Conservation (phyloP, 2,797 vertebrate genomes). For the Saxicola maurus region DNA sequence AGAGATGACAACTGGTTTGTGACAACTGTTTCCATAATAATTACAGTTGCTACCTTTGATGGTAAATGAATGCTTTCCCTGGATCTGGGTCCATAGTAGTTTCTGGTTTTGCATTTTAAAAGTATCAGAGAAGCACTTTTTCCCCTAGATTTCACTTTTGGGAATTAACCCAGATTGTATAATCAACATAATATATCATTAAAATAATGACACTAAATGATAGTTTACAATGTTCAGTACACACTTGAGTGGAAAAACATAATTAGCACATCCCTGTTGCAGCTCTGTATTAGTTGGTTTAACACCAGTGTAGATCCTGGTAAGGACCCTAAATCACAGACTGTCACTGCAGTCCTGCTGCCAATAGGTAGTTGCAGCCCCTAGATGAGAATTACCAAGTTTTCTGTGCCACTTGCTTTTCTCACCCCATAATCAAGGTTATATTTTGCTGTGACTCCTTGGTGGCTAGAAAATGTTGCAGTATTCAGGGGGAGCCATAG, state of each 20-base stretch:
- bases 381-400: background rate
- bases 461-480: background rate
- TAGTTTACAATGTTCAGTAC: constrained; percentile 62
- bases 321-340: constrained; percentile 24
- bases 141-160: constrained; percentile 22
- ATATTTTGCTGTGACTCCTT: background rate
- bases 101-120: constrained; percentile 34
- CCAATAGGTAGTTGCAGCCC: background rate
- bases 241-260: constrained; percentile 65
- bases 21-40: background rate
- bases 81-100: background rate
- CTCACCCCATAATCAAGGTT: background rate
- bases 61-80: background rate
- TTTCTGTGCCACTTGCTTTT: constrained; percentile 17
- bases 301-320: constrained; percentile 6
- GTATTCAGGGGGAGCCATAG: background rate
- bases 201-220: constrained; percentile 70
- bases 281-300: constrained; percentile 51
- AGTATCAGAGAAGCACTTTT: constrained; percentile 14
- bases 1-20: background rate
- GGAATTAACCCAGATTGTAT: constrained; percentile 64
- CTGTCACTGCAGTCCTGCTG: background rate
- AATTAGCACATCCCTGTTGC: constrained; percentile 58
- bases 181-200: constrained; percentile 65
- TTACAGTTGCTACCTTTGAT: background rate